Percentiles rank a stretch among this genome's conserved stretches.
Conservation (phyloP, 2,113 vertebrate species). For the Cheirogaleus medius region DNA sequence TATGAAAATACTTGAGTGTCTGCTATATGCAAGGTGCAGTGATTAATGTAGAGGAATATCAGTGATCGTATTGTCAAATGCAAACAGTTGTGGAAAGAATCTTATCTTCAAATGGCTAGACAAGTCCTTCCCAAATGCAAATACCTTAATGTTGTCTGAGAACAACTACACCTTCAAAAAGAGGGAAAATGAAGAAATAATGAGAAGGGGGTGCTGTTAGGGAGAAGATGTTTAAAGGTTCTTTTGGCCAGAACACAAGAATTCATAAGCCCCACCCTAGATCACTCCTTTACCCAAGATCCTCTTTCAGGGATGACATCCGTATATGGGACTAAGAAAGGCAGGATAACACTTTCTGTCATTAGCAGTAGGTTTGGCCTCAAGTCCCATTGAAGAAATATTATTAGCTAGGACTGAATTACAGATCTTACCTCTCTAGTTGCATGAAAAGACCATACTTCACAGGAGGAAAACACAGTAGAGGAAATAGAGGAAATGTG, state of each 20-base stretch:
- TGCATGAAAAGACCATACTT: not conserved
- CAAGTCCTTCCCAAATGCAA: not conserved
- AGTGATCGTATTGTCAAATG: not conserved
- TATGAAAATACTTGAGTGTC: not conserved
- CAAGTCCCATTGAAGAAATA: not conserved
- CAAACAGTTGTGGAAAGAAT: not conserved
- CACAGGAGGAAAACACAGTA: not conserved
- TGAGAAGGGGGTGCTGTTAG: not conserved
- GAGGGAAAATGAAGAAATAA: not conserved
- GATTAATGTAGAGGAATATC: constrained; percentile 1
- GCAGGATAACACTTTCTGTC: not conserved
- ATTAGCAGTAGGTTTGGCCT: not conserved
- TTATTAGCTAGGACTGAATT: not conserved
- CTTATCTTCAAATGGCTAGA: not conserved
- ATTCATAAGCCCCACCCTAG: not conserved
- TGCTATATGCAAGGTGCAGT: not conserved
- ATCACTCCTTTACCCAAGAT: not conserved
- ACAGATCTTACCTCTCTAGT: not conserved
- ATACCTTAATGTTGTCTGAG: not conserved
- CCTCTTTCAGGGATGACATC: not conserved
- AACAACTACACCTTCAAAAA: not conserved
- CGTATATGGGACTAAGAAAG: not conserved
- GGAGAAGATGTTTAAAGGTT: not conserved
- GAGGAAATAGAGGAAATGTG: not conserved
- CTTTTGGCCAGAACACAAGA: not conserved